phyloP scores from a whole-genome alignment of 2,888 invertebrate species.

The Masnerella sp. region DNA sequence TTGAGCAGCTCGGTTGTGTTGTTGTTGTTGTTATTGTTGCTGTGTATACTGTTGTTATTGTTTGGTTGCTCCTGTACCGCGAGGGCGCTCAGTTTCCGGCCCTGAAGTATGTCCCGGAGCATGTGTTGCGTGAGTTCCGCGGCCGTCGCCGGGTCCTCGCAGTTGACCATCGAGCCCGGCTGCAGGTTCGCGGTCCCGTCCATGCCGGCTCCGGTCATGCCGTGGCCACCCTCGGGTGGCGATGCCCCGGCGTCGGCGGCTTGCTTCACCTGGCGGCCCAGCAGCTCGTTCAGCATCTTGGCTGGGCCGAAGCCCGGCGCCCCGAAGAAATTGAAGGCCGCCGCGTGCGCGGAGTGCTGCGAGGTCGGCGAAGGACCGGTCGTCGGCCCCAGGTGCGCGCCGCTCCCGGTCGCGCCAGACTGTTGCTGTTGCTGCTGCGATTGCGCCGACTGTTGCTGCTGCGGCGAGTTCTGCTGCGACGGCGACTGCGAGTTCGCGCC shows the following conservation, averaged over 20 bases:
- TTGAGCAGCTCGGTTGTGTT: conserved; percentile 79
- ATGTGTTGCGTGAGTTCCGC: conserved; percentile 87
- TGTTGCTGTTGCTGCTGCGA: conserved; percentile 78
- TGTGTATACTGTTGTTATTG: conserved; percentile 77
- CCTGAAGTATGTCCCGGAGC: conserved; percentile 93
- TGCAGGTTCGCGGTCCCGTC: conserved; percentile 75
- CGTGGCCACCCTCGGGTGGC: conserved; percentile 78
- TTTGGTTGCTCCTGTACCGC: conserved; percentile 84
- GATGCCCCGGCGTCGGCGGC: conserved; percentile 82
- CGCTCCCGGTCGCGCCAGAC: conserved; percentile 72
- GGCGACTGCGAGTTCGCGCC: conserved; percentile 64
- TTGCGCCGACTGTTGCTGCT: conserved; percentile 63
- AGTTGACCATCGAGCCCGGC: conserved; percentile 80
- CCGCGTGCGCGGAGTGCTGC: conserved; percentile 82
- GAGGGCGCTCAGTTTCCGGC: conserved; percentile 89
- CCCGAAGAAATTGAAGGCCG: conserved; percentile 87
- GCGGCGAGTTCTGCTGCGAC: conserved; percentile 64
- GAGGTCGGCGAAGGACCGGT: conserved; percentile 80
- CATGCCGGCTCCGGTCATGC: conserved; percentile 78
- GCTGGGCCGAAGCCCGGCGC: conserved; percentile 91
- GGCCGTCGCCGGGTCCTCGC: conserved; percentile 79
- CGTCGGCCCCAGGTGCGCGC: conserved; percentile 76
- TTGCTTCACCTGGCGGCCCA: conserved; percentile 88
- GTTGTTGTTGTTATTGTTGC: conserved; percentile 80
- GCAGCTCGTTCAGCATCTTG: conserved; percentile 94